These are phyloP conservation scores for Resseliella maxima DNA, from an alignment of 2,888 invertebrate species.

Conservation along the genomic window DNA sequence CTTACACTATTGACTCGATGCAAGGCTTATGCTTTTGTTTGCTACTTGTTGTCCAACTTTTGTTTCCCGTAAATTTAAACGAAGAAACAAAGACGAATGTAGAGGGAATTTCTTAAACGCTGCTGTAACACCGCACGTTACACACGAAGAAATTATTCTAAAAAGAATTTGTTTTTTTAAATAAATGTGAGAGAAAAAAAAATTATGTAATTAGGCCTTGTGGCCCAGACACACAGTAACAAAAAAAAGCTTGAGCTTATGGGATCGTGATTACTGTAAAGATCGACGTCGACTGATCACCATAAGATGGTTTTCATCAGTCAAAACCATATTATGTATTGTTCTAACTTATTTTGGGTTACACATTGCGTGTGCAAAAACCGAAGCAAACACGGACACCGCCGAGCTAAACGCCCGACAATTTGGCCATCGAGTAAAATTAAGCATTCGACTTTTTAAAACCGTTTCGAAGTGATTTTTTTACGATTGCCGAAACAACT, in stretches of 20 bases:
- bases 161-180: not conserved
- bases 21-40: not conserved
- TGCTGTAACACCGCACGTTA: constrained; percentile 51
- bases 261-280: constrained; percentile 62
- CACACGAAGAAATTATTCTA: constrained; percentile 23
- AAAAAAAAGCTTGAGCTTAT: constrained; percentile 43
- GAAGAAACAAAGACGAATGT: not conserved
- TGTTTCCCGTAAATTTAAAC: not conserved
- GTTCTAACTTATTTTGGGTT: constrained; percentile 30
- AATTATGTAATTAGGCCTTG: constrained; percentile 59
- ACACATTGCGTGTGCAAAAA: not conserved
- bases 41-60: constrained; percentile 44
- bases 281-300: constrained; percentile 68
- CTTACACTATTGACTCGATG: constrained; percentile 36
- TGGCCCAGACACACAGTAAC: constrained; percentile 58
- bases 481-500: not conserved
- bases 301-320: constrained; percentile 57
- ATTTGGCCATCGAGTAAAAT: not conserved
- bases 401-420: constrained; percentile 7
- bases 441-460: not conserved
- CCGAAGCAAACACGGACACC: constrained; percentile 33
- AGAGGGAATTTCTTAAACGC: constrained; percentile 26
- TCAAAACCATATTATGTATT: constrained; percentile 30
- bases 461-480: not conserved
- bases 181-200: not conserved